A percentile compares a stretch with the other conserved stretches of the same genome.
phyloP scores from a whole-genome alignment of 2,888 invertebrate species.

The Eulithis testata region DNA sequence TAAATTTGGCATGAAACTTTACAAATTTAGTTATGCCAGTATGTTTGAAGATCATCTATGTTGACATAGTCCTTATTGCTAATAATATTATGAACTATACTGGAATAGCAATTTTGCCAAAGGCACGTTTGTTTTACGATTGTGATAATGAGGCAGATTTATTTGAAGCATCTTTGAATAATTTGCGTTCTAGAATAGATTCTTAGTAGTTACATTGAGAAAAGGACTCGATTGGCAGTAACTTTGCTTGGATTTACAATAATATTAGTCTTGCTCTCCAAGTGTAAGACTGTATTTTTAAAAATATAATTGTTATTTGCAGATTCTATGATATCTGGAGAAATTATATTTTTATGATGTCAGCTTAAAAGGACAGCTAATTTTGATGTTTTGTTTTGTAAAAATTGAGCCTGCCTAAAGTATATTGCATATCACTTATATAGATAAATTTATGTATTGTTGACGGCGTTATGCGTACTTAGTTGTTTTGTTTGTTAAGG shows the following conservation, averaged over 20 bases:
- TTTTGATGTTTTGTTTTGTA: slow-evolving; percentile 35
- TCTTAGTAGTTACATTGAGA: slow-evolving; percentile 24
- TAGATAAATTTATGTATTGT: slow-evolving; percentile 62
- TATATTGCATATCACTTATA: slow-evolving; percentile 81
- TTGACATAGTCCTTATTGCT: slow-evolving; percentile 37
- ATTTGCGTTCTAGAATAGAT: slow-evolving; percentile 35
- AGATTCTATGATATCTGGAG: slow-evolving; percentile 21
- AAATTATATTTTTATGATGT: slow-evolving; percentile 28
- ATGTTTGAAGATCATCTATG: slow-evolving; percentile 1
- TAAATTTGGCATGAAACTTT: background rate
- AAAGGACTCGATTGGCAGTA: slow-evolving; percentile 35
- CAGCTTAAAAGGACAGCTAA: slow-evolving; percentile 14
- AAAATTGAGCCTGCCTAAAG: slow-evolving; percentile 74
- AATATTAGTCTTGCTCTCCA: slow-evolving; percentile 25
- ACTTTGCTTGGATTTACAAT: slow-evolving; percentile 31
- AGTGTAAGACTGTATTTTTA: slow-evolving; percentile 23
- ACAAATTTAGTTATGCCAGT: background rate
- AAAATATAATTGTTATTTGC: slow-evolving; percentile 32
- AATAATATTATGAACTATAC: slow-evolving; percentile 38
- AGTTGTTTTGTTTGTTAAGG: slow-evolving; percentile 52
- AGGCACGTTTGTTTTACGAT: slow-evolving; percentile 69
- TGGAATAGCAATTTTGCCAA: slow-evolving; percentile 61
- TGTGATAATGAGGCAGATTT: slow-evolving; percentile 63
- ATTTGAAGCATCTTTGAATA: slow-evolving; percentile 39
- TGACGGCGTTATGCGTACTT: slow-evolving; percentile 51